These are phyloP conservation scores for Cairina moschata DNA, from an alignment of 2,113 vertebrate genomes.

Conservation along the genomic window DNA sequence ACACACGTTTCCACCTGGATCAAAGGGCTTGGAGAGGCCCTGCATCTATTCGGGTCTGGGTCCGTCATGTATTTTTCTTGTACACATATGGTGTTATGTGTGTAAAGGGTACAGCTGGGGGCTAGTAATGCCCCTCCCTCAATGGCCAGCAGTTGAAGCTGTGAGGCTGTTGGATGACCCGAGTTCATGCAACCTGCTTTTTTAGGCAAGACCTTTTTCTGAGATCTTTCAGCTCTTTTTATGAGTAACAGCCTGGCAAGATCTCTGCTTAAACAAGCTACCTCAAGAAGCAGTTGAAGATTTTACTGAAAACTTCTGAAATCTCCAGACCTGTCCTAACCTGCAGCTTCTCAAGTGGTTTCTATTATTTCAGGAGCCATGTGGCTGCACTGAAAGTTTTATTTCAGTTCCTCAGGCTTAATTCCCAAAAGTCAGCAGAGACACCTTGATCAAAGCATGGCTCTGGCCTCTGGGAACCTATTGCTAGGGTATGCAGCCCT, in stretches of 20 bases:
- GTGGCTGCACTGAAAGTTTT: background rate
- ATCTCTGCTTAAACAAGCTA: background rate
- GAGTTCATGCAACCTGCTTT: background rate
- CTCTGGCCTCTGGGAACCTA: background rate
- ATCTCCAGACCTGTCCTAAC: constrained; percentile 34
- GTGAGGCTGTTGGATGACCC: background rate
- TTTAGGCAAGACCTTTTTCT: background rate
- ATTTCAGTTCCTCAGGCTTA: constrained; percentile 1
- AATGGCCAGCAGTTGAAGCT: background rate
- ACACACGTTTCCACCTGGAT: background rate
- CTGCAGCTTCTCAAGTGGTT: constrained; percentile 37
- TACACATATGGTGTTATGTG: background rate
- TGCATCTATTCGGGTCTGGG: background rate
- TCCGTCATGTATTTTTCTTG: background rate
- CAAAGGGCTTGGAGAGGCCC: background rate
- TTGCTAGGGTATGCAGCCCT: background rate
- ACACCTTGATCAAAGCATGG: background rate
- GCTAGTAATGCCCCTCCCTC: background rate
- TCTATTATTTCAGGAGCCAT: background rate
- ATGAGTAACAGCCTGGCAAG: constrained; percentile 12
- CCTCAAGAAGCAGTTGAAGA: constrained; percentile 8
- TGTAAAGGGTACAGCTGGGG: background rate
- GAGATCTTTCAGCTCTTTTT: constrained; percentile 3
- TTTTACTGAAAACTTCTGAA: constrained; percentile 36
- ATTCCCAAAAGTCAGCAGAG: constrained; percentile 1